A percentile compares a stretch with the other conserved stretches of the same genome.
Conservation (phyloP, 2,797 vertebrate species). For the Enoplosus armatus region DNA sequence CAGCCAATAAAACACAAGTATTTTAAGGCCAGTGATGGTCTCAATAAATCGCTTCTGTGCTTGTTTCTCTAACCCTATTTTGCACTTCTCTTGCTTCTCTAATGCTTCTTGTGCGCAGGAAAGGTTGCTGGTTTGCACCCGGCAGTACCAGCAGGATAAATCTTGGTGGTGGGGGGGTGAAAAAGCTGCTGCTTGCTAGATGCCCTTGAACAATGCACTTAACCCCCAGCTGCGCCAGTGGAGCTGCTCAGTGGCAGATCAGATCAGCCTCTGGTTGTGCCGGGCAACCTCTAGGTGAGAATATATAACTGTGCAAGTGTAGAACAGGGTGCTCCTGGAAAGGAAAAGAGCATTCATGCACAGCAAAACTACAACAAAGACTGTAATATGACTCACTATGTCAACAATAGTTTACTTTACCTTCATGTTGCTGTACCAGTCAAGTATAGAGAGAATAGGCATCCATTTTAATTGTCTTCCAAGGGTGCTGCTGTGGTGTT, state of each 20-base stretch:
- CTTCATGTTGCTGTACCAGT: background rate
- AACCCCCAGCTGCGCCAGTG: conserved; percentile 29
- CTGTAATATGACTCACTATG: background rate
- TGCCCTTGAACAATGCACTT: conserved; percentile 56
- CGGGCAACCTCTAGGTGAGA: conserved; percentile 32
- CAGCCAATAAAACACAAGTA: background rate
- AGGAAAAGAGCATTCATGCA: background rate
- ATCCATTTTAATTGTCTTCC: background rate
- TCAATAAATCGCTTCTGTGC: conserved; percentile 2
- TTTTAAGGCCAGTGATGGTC: background rate
- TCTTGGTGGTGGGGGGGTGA: background rate
- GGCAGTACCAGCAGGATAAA: conserved; percentile 16
- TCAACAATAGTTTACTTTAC: background rate
- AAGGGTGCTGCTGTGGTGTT: too few species aligned
- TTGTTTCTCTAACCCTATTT: conserved; percentile 9
- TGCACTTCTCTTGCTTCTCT: conserved; percentile 7
- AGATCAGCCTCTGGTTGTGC: conserved; percentile 21
- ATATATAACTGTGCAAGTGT: background rate
- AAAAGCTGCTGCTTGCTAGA: conserved; percentile 5
- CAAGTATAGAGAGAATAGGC: background rate
- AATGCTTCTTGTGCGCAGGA: conserved; percentile 8
- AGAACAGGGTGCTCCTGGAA: background rate
- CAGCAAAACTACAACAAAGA: background rate
- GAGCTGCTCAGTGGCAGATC: conserved; percentile 20
- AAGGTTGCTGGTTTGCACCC: conserved; percentile 15